Evolutionary conservation across 1,140 invertebrate species (phyloP), one percentile per base, ranked within the genome.

Genomic region (Latrodectus geometricus): DNA sequence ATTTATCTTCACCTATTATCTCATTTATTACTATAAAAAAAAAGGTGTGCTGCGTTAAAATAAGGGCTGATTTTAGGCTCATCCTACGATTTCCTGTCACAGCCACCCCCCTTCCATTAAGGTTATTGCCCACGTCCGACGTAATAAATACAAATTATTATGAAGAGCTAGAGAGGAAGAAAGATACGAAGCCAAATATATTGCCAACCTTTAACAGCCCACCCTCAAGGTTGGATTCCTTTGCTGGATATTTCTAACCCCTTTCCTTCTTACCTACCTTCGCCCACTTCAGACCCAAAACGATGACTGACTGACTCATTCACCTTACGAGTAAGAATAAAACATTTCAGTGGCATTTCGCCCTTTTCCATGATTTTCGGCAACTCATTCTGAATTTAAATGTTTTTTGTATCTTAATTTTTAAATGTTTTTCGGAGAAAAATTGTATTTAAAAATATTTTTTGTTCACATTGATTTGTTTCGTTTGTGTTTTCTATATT

Each of bases 191-290:
- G 14, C 11, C 72, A 81, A 81, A 81, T 70, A 72, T 20, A 11
- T 81, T 68, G 79, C 79, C 79, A 81, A 81, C 76, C 23, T 56
- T 54, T 15, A 35, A 14, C 52, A 35, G 23, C 78, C 79, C 49
- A 70, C 78, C 79, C 35, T 14, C 79, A 81, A 81, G 79, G 79
- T 68, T 68, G 79, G 79, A 70, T 56, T 79, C 77, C 35, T 50
- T 15, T 14, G 9, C 20, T 23, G 15, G 17, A 61, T 61, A 61
- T 50, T 77, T 15, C 65, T 68, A 35, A 48, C 77, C 61, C 56
- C 68, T 79, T n/a, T 79, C 52, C n/a, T n/a, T n/a, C n/a, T n/a
- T n/a, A 78, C 48, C 15, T 61, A 65, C n/a, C 52, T 49, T 68
- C 77, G 77, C 77, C 77, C 77, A 79, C 77, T 79, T 79, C 35